Base-by-base conservation (phyloP, 92 coral and sea anemone species). In the Scolanthus callimorphus region DNA sequence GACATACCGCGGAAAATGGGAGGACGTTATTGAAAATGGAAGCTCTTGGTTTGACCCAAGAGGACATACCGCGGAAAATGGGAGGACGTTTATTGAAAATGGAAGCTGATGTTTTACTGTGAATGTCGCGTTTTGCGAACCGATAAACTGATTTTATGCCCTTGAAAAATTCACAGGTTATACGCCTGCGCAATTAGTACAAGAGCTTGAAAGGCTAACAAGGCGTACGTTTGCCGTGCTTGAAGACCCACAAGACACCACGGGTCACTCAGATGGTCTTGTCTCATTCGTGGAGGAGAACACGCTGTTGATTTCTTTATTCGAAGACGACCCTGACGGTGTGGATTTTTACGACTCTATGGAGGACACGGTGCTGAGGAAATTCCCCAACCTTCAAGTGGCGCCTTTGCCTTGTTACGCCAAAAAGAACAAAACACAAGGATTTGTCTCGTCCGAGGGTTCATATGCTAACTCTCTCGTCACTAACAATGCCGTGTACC, bases 211-310 rank as follows among this genome's bases (percentile, higher is more conserved):
- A 23, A 47, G 27, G 4, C 51, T 71, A 15, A 65, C 81, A 31
- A 57, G 72, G 4, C 55, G 78, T 38, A 71, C 51, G 34, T 69
- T 77, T 29, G 85, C 62, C 17, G 71, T 82, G 6, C 39, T 86
- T 20, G 67, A 67, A 48, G 95, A 81, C 25, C 95, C 85, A 0
- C 29, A 26, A 37, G 95, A 81, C 26, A 86, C 85, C 0, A 86
- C 89, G 1, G 89, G 95, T 0, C 95, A 87, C 55, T 62, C 89
- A 13, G 89, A 87, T 59, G 89, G 89, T 0, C 46, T 82, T 20
- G 83, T 82, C 1, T 57, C 89, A 37, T 86, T 86, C 54, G 80
- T 86, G 2, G 82, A 68, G 19, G 77, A 82, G 13, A 59, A 82
- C 24, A 68, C 64, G 17, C 76, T 77, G 48, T 72, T 77, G 8